Percentiles rank a stretch among this genome's conserved stretches.
Conservation (phyloP, 2,113 vertebrate genomes). For the Pluvianellus socialis region DNA sequence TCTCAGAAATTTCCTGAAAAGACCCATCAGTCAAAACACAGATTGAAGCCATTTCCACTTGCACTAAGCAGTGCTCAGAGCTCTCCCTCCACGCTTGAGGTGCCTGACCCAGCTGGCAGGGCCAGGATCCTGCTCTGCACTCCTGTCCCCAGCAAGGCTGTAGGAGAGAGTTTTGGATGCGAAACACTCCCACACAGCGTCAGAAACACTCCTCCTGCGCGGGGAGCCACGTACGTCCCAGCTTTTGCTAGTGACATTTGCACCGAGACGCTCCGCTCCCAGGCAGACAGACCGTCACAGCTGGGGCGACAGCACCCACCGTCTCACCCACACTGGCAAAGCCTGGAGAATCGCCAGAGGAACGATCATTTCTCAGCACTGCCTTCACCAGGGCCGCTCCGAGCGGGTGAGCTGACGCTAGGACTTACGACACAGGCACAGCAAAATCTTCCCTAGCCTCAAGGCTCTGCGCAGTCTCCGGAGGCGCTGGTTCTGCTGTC, state of each 20-base stretch:
- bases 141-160: neutral
- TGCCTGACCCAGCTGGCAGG: neutral
- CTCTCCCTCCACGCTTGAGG: neutral
- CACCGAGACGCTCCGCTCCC: neutral
- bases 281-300: neutral
- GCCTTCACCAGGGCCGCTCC: neutral
- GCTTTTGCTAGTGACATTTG: neutral
- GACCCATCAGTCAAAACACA: slow-evolving; percentile 68
- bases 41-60: slow-evolving; percentile 63
- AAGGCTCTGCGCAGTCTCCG: neutral
- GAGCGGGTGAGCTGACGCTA: neutral
- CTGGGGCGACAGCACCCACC: neutral
- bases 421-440: neutral
- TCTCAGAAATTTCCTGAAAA: slow-evolving; percentile 73
- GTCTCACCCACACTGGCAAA: neutral
- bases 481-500: neutral
- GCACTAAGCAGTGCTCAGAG: slow-evolving; percentile 1
- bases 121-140: neutral
- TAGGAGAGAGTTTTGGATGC: neutral
- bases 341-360: neutral
- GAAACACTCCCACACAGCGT: neutral
- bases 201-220: neutral
- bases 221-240: neutral
- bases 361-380: neutral
- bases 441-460: neutral